phyloP scores from a whole-genome alignment of 2,797 vertebrate genomes.

The Sparus aurata region DNA sequence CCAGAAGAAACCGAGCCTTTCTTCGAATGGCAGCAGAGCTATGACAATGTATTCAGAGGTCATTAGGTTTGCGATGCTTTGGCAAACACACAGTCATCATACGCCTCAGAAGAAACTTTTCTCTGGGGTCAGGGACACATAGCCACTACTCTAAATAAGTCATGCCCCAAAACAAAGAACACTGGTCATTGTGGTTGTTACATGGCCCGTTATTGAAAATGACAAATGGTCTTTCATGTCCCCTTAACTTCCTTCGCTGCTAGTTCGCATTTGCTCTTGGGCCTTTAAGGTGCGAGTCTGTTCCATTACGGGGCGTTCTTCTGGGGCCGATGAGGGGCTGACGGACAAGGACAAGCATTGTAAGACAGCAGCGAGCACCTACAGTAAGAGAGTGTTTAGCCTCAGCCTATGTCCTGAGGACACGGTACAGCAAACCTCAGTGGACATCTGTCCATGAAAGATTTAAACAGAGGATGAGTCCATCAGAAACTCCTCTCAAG shows the following conservation, averaged over 20 bases:
- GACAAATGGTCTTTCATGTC: conserved; percentile 82
- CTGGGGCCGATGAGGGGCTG: conserved; percentile 51
- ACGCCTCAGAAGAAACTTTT: conserved; percentile 22
- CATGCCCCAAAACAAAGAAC: conserved; percentile 69
- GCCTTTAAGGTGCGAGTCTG: conserved; percentile 69
- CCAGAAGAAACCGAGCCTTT: not conserved
- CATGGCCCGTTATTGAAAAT: conserved; percentile 75
- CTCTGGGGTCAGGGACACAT: conserved; percentile 55
- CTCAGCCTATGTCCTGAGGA: conserved; percentile 88
- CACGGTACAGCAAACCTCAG: conserved; percentile 86
- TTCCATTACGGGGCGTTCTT: conserved; percentile 78
- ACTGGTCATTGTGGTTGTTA: conserved; percentile 61
- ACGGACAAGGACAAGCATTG: conserved; percentile 71
- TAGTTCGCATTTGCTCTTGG: conserved; percentile 63
- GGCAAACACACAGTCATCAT: conserved; percentile 1
- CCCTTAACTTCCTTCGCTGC: conserved; percentile 66
- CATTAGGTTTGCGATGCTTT: not conserved
- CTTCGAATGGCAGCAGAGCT: not conserved
- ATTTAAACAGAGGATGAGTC: conserved; percentile 86
- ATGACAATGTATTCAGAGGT: not conserved
- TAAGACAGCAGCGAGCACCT: conserved; percentile 75
- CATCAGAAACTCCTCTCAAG: conserved; percentile 75
- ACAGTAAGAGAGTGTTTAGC: conserved; percentile 88
- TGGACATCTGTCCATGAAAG: conserved; percentile 89
- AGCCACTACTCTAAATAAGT: conserved; percentile 71